Base-by-base conservation (phyloP, 1,140 invertebrate species). In the Maconellicoccus hirsutus region DNA sequence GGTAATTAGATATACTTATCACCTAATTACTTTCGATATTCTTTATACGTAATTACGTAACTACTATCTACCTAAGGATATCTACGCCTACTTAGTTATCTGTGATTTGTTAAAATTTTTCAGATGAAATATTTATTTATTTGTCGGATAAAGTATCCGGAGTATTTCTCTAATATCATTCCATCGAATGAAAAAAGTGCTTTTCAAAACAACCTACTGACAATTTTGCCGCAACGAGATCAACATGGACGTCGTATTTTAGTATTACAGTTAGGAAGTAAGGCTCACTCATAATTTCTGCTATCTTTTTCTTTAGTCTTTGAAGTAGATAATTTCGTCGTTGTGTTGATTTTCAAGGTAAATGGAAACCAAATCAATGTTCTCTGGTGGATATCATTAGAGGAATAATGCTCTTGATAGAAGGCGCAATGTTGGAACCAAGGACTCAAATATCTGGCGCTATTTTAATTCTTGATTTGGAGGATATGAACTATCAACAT, bases 381-480 rank as follows among this genome's bases (percentile, higher is more conserved):
- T 76, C 77, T 0, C 42, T 87, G 14, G 77, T 81, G 12, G 82
- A 87, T 70, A 78, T 88, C 22, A 85, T 88, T 38, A 80, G 82
- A 74, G 80, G 82, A 19, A 77, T 86, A 27, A 81, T 86, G 74
- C 66, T 88, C 2, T 77, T 81, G 0, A 76, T 89, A 0, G 81
- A 86, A 75, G 83, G 84, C 3, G 85, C 85, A 0, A 83, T 86
- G 75, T 74, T 80, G 1, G 86, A 88, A 72, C 83, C 86, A 0
- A 82, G 78, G 74, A 86, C 86, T 16, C 85, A 86, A 81, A 79
- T 84, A 8, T 72, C 77, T 8, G 87, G 87, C 1, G 79, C 81
- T 3, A 82, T 84, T 14, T 83, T 88, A 0, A 84, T 91, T 10
- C 76, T 91, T 1, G 88, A 91, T 77, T 82, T 89, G 79, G 82